Evolutionary conservation across 2,797 vertebrate genomes (phyloP).

Genomic region (Menidia menidia): DNA sequence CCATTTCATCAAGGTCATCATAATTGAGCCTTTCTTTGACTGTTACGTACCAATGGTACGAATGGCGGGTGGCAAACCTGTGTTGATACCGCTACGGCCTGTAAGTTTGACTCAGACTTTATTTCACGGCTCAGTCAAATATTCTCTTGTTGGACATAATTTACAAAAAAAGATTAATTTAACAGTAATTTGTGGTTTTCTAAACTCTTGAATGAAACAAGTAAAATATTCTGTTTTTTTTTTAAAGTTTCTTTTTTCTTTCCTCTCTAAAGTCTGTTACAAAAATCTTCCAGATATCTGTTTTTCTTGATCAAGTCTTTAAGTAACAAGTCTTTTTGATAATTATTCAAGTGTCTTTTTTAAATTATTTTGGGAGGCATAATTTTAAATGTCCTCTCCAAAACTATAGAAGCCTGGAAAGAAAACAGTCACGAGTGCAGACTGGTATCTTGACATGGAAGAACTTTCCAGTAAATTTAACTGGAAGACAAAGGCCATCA

Average conservation of each 20-base stretch:
- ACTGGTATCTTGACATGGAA: constrained; percentile 89
- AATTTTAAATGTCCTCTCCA: constrained; percentile 1
- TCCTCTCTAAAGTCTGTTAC: too few species aligned
- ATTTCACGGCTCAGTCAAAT: neutral
- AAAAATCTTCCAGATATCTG: too few species aligned
- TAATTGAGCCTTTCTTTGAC: constrained; percentile 95
- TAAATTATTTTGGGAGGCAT: neutral
- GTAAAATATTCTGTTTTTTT: too few species aligned
- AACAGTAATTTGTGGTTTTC: too few species aligned
- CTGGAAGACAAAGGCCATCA: constrained; percentile 94
- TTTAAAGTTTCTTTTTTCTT: too few species aligned
- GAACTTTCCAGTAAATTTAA: constrained; percentile 95
- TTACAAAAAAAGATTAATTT: too few species aligned
- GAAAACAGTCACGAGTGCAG: constrained; percentile 83
- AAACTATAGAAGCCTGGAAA: constrained; percentile 80
- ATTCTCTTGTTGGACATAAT: too few species aligned
- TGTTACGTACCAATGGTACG: constrained; percentile 94
- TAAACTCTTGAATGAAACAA: too few species aligned
- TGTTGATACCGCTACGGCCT: constrained; percentile 88
- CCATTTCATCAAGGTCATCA: constrained; percentile 87
- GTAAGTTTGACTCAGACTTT: constrained; percentile 80
- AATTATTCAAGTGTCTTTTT: too few species aligned
- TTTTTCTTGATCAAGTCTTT: too few species aligned
- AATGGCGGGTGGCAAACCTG: constrained; percentile 92
- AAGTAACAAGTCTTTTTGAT: too few species aligned